Percentiles rank a stretch among this genome's conserved stretches.
These are phyloP conservation scores for Chloroceryle amazona DNA, from an alignment of 2,797 vertebrate species.

Conservation along the genomic window DNA sequence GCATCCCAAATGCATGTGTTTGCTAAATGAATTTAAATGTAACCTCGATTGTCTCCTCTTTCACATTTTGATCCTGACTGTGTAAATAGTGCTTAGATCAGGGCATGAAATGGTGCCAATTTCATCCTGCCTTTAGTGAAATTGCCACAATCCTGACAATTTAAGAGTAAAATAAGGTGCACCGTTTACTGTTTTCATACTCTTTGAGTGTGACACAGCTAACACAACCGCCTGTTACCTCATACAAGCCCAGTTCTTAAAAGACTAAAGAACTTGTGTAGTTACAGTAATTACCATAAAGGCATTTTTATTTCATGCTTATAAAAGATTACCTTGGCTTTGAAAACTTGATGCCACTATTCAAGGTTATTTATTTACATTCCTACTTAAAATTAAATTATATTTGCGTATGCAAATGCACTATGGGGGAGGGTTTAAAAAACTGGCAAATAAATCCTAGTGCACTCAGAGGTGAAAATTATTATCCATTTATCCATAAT, in stretches of 20 bases:
- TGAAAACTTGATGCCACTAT: constrained; percentile 42
- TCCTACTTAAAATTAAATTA: constrained; percentile 64
- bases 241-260: neutral
- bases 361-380: constrained; percentile 55
- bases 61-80: neutral
- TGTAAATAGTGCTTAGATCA: neutral
- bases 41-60: neutral
- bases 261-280: constrained; percentile 1
- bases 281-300: constrained; percentile 23
- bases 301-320: constrained; percentile 51
- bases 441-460: constrained; percentile 27
- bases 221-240: neutral
- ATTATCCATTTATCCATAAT: constrained; percentile 66
- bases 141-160: neutral
- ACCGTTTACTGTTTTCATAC: neutral
- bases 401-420: constrained; percentile 50
- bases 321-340: constrained; percentile 54
- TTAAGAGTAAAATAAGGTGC: neutral
- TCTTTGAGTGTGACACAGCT: neutral
- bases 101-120: neutral
- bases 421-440: constrained; percentile 30
- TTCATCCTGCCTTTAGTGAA: neutral
- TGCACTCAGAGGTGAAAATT: constrained; percentile 62
- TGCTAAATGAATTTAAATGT: constrained; percentile 1
- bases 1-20: neutral